Evolutionary conservation across 2,888 invertebrate species (phyloP).

Genomic region (Zygogramma bicolorata): DNA sequence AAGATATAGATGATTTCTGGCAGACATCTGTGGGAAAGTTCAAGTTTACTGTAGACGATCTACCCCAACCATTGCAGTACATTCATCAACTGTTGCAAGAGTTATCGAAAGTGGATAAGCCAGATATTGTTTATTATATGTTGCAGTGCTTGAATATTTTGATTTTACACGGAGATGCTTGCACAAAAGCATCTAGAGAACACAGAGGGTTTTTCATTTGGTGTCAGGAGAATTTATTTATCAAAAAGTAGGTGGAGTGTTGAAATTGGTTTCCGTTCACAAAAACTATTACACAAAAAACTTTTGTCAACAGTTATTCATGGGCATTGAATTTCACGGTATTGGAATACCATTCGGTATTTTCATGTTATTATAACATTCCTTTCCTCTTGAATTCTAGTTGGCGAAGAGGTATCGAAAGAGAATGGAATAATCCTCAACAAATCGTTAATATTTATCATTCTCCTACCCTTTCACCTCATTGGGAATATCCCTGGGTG

Average conservation of each 20-base stretch:
- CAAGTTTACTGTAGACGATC: conserved; percentile 88
- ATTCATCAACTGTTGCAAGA: conserved; percentile 92
- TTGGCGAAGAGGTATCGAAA: no score
- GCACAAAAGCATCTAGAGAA: conserved; percentile 86
- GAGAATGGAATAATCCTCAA: no score
- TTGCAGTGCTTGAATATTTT: conserved; percentile 92
- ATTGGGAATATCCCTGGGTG: no score
- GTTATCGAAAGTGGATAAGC: conserved; percentile 83
- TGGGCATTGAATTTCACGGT: no score
- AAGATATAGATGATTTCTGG: conserved; percentile 90
- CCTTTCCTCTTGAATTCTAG: no score
- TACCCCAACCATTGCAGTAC: conserved; percentile 93
- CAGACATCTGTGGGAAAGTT: conserved; percentile 93
- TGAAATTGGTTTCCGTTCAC: no score
- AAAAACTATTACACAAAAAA: no score
- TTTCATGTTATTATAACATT: no score
- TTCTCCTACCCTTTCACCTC: no score
- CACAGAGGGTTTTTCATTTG: conserved; percentile 94
- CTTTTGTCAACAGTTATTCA: no score
- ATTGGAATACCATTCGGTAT: no score
- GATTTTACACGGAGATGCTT: conserved; percentile 93
- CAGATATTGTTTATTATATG: conserved; percentile 93
- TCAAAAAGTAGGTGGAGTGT: conserved; percentile 84
- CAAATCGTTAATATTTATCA: no score
- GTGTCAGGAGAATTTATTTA: conserved; percentile 95